These are phyloP conservation scores for Ginglymostoma cirratum DNA, from an alignment of 2,113 vertebrate species.

Conservation along the genomic window DNA sequence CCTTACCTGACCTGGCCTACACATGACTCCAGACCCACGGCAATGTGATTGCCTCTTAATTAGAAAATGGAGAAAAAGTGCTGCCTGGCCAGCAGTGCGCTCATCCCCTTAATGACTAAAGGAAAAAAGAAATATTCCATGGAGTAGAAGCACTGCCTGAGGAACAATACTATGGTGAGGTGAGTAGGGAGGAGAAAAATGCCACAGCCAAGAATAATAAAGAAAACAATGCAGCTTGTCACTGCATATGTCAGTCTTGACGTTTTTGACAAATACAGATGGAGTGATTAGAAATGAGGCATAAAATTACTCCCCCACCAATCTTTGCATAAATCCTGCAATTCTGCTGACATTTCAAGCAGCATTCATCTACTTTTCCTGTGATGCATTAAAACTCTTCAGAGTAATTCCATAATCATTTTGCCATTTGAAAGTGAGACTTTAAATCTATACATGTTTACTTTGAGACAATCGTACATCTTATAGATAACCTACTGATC, in stretches of 20 bases:
- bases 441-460: constrained; percentile 10
- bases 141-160: neutral
- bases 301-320: neutral
- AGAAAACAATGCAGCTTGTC: neutral
- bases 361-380: neutral
- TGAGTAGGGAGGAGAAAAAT: neutral
- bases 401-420: neutral
- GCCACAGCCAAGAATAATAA: neutral
- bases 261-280: neutral
- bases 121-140: neutral
- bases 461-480: neutral
- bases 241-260: neutral
- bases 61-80: no score
- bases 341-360: neutral
- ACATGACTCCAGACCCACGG: no score
- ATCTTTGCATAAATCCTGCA: neutral
- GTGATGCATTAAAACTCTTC: neutral
- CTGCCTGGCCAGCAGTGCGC: no score
- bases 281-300: neutral
- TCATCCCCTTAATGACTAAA: no score
- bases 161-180: neutral
- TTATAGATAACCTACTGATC: constrained; percentile 2
- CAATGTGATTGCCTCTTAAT: no score
- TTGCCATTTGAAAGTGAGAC: neutral
- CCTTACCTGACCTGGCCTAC: no score